These are phyloP conservation scores for Augochlorella aurata DNA, from an alignment of 2,888 invertebrate genomes.

Conservation along the genomic window DNA sequence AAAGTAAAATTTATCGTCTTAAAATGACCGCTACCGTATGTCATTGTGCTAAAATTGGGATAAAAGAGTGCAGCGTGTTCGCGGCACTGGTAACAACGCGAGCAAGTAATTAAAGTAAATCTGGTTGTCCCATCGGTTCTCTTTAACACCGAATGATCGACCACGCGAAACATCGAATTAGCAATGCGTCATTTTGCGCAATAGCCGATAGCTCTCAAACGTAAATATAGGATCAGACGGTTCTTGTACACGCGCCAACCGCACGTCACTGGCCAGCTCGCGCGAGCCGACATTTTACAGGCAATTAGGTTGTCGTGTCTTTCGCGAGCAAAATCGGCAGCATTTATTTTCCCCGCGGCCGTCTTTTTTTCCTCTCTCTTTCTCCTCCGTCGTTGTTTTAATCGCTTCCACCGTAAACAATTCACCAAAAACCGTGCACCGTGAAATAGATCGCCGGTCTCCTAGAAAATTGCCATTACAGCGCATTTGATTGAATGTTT, in stretches of 20 bases:
- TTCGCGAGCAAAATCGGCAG: slow-evolving; percentile 26
- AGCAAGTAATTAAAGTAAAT: not conserved
- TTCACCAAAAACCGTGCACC: slow-evolving; percentile 39
- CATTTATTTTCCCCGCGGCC: slow-evolving; percentile 13
- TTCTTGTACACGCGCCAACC: slow-evolving; percentile 1
- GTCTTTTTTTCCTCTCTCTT: not conserved
- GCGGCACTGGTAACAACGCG: not conserved
- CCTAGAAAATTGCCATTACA: slow-evolving; percentile 55
- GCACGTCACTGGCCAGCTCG: slow-evolving; percentile 33
- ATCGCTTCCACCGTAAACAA: slow-evolving; percentile 36
- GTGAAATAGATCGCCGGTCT: slow-evolving; percentile 50
- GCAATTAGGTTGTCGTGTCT: slow-evolving; percentile 55
- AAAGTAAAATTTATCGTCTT: too few species aligned
- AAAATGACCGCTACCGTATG: too few species aligned
- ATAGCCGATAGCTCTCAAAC: slow-evolving; percentile 27
- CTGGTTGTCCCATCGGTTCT: not conserved
- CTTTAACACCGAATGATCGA: slow-evolving; percentile 23
- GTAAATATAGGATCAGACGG: slow-evolving; percentile 30
- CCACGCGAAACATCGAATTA: slow-evolving; percentile 52
- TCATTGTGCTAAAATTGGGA: too few species aligned
- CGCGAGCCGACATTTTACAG: slow-evolving; percentile 48
- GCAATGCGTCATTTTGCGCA: slow-evolving; percentile 51
- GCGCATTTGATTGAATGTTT: slow-evolving; percentile 47
- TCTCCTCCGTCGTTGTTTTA: not conserved
- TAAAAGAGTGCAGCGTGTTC: not conserved